Conservation (phyloP, 2,888 invertebrate genomes). For the Cephus sareptanus region DNA sequence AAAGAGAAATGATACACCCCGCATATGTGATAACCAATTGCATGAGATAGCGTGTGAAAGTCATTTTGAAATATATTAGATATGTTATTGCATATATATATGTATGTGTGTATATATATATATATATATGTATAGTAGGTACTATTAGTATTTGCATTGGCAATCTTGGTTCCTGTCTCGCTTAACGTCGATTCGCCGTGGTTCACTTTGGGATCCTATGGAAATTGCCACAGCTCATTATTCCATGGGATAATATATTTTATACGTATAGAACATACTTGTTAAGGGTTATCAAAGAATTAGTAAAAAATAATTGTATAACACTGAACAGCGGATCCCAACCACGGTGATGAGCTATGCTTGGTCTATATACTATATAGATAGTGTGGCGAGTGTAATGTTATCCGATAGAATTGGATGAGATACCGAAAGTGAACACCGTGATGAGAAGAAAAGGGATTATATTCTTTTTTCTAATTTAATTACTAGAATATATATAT, state of each 20-base stretch:
- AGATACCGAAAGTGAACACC: neutral
- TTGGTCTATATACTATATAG: conserved; percentile 40
- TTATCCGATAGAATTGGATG: neutral
- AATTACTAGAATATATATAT: neutral
- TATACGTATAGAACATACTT: neutral
- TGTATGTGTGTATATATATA: fast-evolving
- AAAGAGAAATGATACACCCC: neutral
- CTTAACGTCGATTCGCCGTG: conserved; percentile 56
- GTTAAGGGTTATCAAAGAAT: conserved; percentile 18
- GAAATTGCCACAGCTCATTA: neutral
- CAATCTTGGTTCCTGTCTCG: conserved; percentile 65
- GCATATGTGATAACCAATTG: neutral
- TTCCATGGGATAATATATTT: neutral
- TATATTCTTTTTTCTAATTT: neutral
- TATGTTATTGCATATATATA: neutral
- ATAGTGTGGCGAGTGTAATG: neutral
- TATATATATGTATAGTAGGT: neutral
- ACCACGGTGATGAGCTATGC: conserved; percentile 51
- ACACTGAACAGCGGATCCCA: conserved; percentile 12
- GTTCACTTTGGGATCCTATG: conserved; percentile 39
- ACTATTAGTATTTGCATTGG: conserved; percentile 43
- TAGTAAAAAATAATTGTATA: neutral
- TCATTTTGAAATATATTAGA: neutral
- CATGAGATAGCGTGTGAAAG: neutral
- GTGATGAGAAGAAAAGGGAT: neutral